Conservation (phyloP, 2,113 vertebrate genomes). For the Periophthalmus modestus region DNA sequence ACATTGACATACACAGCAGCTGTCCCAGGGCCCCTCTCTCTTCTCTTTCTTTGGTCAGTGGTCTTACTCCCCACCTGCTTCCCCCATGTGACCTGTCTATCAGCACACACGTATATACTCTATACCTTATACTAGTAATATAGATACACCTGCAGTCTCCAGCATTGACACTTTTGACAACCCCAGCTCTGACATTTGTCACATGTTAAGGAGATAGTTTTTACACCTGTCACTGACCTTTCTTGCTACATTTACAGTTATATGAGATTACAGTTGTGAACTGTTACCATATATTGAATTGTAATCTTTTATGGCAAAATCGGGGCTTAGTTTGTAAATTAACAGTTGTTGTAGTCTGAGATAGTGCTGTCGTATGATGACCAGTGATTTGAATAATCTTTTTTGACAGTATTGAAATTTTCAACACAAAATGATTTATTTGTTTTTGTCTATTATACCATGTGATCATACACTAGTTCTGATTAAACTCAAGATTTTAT, state of each 20-base stretch:
- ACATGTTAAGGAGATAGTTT: neutral
- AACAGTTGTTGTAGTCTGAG: no score
- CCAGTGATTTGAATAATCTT: no score
- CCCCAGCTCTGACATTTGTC: conserved; percentile 1
- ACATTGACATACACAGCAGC: conserved; percentile 80
- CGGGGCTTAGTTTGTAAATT: no score
- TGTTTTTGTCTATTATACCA: no score
- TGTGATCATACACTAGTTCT: no score
- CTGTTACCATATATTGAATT: no score
- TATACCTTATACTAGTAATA: conserved; percentile 49
- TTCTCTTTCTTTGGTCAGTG: conserved; percentile 39
- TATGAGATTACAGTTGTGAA: neutral
- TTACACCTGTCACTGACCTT: neutral
- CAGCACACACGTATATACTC: conserved; percentile 41
- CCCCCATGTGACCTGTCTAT: conserved; percentile 74
- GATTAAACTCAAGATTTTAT: no score
- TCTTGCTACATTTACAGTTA: neutral
- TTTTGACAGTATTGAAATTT: no score
- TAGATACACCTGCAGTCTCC: conserved; percentile 44
- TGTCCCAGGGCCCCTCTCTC: conserved; percentile 50
- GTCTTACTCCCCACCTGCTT: conserved; percentile 68
- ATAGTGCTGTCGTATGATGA: no score
- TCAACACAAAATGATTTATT: no score
- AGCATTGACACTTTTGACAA: conserved; percentile 45
- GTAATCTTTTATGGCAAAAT: no score